Conservation (phyloP, 2,113 vertebrate genomes). For the Xyliphius kryptos region DNA sequence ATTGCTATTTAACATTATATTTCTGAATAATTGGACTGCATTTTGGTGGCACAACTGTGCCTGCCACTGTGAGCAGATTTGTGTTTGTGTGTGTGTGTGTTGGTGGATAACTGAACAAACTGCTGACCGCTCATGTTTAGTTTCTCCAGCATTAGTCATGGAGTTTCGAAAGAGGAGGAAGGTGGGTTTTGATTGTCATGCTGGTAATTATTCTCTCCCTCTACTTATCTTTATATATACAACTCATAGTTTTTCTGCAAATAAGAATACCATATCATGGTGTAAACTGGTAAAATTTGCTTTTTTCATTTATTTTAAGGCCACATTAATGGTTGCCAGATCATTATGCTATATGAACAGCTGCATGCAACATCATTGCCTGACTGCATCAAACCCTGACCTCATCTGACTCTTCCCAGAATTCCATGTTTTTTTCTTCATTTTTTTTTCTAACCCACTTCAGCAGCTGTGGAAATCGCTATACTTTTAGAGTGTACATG, state of each 20-base stretch:
- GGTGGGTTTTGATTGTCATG: slow-evolving; percentile 18
- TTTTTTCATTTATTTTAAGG: not conserved
- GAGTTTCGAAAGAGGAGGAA: slow-evolving; percentile 17
- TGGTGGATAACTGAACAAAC: slow-evolving; percentile 18
- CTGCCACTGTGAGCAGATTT: too few species aligned
- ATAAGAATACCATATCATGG: slow-evolving; percentile 1
- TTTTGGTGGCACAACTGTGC: not conserved
- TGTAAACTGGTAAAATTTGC: not conserved
- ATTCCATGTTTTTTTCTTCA: not conserved
- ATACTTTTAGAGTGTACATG: too few species aligned
- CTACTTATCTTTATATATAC: not conserved
- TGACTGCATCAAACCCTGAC: slow-evolving; percentile 22
- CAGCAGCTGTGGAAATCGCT: too few species aligned
- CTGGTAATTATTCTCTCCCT: slow-evolving; percentile 8
- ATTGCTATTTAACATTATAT: not conserved
- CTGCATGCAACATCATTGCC: slow-evolving; percentile 21
- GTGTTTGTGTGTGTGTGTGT: too few species aligned
- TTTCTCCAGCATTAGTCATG: slow-evolving; percentile 23
- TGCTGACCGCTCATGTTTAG: slow-evolving; percentile 21
- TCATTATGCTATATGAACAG: slow-evolving; percentile 21
- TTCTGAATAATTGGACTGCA: not conserved
- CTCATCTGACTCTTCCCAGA: slow-evolving; percentile 23
- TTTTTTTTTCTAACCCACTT: too few species aligned
- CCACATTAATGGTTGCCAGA: not conserved
- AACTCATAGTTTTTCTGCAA: not conserved